phyloP scores from a whole-genome alignment of 1,140 invertebrate species.

The Eubasilissa regina region DNA sequence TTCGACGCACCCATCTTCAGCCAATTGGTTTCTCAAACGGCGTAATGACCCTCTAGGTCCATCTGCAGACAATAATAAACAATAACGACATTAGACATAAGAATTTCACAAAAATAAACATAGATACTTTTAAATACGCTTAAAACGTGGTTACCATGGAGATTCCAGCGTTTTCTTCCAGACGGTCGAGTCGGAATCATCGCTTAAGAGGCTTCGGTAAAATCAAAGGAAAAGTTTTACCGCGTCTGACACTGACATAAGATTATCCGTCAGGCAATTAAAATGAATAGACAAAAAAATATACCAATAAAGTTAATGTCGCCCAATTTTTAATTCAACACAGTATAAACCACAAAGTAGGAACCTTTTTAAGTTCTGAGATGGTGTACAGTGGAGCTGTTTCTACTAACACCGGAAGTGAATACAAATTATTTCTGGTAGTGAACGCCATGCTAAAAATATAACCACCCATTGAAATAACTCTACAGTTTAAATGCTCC shows the following conservation, averaged over 20 bases:
- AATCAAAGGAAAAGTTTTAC: constrained; percentile 41
- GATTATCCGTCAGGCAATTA: neutral
- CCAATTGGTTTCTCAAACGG: constrained; percentile 79
- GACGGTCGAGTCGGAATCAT: constrained; percentile 61
- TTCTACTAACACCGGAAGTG: neutral
- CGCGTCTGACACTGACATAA: constrained; percentile 50
- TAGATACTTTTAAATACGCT: constrained; percentile 17
- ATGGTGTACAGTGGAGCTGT: neutral
- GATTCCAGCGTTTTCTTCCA: constrained; percentile 73
- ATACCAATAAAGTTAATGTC: constrained; percentile 28
- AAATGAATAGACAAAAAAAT: neutral
- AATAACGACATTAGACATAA: constrained; percentile 23
- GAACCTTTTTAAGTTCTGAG: too few relatives aligned
- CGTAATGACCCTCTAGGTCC: constrained; percentile 78
- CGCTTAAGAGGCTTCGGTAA: neutral
- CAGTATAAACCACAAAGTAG: neutral
- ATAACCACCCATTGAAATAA: neutral
- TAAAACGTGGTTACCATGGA: constrained; percentile 71
- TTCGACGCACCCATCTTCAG: constrained; percentile 86
- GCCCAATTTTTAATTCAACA: neutral
- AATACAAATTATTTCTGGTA: neutral
- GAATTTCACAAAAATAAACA: neutral
- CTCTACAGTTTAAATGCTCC: neutral
- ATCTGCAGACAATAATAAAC: constrained; percentile 69
- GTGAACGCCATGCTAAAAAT: neutral